Percentiles rank a stretch among this genome's conserved stretches.
Evolutionary conservation across 2,888 invertebrate species (phyloP).

Genomic region (Pollenia amentaria): DNA sequence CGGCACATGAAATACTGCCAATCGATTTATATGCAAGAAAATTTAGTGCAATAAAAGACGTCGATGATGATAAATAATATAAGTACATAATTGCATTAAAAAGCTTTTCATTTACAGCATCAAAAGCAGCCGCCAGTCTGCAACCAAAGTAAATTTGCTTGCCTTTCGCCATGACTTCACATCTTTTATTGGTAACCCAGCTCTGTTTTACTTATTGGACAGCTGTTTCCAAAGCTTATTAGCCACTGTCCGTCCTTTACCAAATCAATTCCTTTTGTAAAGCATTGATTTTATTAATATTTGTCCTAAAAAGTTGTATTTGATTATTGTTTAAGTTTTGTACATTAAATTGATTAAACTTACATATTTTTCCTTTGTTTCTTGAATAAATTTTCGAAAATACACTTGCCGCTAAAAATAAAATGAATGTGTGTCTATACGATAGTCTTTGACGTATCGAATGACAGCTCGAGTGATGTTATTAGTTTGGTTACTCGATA

Average conservation of each 20-base stretch:
- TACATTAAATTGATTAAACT: neutral
- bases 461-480: neutral
- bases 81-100: too few relatives aligned
- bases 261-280: neutral
- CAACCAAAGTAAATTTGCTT: neutral
- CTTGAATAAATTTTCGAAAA: too few relatives aligned
- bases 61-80: too few relatives aligned
- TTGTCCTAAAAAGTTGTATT: neutral
- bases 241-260: too few relatives aligned
- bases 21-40: too few relatives aligned
- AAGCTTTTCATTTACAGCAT: too few relatives aligned
- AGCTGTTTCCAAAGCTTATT: too few relatives aligned
- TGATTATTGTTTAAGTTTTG: too few relatives aligned
- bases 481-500: conserved; percentile 5
- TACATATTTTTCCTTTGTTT: too few relatives aligned
- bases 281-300: neutral
- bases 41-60: too few relatives aligned
- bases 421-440: neutral
- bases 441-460: neutral
- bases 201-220: neutral
- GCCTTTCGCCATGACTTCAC: conserved; percentile 7
- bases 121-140: too few relatives aligned
- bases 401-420: neutral
- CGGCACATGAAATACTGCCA: too few relatives aligned
- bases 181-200: neutral